Evolutionary conservation across 1,140 invertebrate species (phyloP).

Genomic region (Babylonia areolata): DNA sequence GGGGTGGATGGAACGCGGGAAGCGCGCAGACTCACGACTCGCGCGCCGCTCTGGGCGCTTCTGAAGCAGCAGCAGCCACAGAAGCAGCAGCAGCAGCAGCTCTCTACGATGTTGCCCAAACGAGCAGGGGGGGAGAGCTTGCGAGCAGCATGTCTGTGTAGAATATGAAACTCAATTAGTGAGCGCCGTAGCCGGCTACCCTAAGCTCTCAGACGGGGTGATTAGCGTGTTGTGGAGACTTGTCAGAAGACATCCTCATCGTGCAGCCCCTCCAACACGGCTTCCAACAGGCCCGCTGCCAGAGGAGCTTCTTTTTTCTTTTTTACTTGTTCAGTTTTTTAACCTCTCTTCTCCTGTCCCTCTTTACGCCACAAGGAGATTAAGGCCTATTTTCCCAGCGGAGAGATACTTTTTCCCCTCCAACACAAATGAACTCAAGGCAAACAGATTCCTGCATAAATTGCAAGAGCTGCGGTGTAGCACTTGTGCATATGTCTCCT

Average conservation of each 20-base stretch:
- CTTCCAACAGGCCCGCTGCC: slow-evolving; percentile 4
- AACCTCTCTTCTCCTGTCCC: neutral
- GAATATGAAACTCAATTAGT: slow-evolving; percentile 37
- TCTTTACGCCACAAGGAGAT: neutral
- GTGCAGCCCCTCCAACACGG: neutral
- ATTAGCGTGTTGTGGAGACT: slow-evolving; percentile 32
- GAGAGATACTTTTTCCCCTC: neutral
- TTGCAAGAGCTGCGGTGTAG: neutral
- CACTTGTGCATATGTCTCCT: neutral
- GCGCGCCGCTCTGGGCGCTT: neutral
- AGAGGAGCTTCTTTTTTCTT: neutral
- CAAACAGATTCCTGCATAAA: neutral
- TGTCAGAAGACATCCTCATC: slow-evolving; percentile 32
- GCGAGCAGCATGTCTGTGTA: slow-evolving; percentile 12
- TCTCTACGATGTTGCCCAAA: neutral
- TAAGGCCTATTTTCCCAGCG: neutral
- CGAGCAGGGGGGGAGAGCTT: neutral
- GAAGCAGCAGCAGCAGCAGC: neutral
- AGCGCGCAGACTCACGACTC: neutral
- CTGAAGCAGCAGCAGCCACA: neutral
- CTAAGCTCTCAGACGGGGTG: slow-evolving; percentile 23
- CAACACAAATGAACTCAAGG: neutral
- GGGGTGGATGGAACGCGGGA: neutral
- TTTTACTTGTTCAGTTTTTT: neutral
- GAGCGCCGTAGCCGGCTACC: slow-evolving; percentile 8